Base-by-base conservation (phyloP, 2,888 invertebrate species). In the Hirtodrosophila confusa region DNA sequence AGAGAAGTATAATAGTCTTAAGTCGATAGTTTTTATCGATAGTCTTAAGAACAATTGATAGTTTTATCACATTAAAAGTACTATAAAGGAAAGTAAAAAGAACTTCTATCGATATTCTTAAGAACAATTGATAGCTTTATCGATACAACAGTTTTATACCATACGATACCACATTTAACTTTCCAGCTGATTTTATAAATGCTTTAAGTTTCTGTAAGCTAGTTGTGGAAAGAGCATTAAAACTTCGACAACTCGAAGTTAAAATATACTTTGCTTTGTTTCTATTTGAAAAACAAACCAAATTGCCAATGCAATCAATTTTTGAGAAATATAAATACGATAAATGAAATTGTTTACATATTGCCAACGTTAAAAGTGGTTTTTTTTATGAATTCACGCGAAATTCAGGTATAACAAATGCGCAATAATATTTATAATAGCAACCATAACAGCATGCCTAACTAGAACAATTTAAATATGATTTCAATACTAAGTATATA, bases 261-360 rank as follows among this genome's bases (percentile, higher is more conserved):
- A 12, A 23, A 6, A 37, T 29, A 49, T 54, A 17, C 31, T 45
- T 51, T 43, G 10, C 23, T 33, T 54, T 37, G 17, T 33, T 48
- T 45, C n/a, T 57, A 37, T 39, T 17, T 40, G 24, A 17, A 17
- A 17, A 17, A 29, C 44, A 35, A 45, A 35, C 76, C 29, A 58
- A 82, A 82, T 69, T 84, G 78, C 88, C 80, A 87, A 76, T 86
- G 80, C 89, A 90, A 89, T 83, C 90, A 90, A 90, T 90, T 90
- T 90, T 90, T 89, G 90, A 90, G 83, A 54, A 53, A 65, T 68
- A 39, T 65, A 47, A 70, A 50, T 37, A 29, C 12, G 4, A 35
- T 7, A 50, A 57, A 63, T 68, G 62, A n/a, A 55, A 48, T 40
- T 50, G 57, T 55, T 48, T 41, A 41, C 29, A 41, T 24, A 24